A percentile compares a stretch with the other conserved stretches of the same genome.
These are phyloP conservation scores for Zaprionus obscuricornis DNA, from an alignment of 2,888 invertebrate species.

Conservation along the genomic window DNA sequence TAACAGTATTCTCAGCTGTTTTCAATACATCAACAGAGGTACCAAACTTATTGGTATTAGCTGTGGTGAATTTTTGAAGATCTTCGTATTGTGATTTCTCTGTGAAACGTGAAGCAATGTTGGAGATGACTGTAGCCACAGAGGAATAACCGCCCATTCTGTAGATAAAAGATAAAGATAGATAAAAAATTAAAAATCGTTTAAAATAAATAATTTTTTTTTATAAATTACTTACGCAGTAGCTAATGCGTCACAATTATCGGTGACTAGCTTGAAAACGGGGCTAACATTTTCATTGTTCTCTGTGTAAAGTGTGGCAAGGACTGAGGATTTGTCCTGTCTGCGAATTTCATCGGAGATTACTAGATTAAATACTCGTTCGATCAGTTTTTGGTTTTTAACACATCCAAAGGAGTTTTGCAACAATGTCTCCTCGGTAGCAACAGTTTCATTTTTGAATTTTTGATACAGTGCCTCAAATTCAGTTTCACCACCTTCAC, in stretches of 20 bases:
- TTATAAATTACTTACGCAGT: constrained; percentile 69
- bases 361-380: constrained; percentile 84
- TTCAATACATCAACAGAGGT: constrained; percentile 60
- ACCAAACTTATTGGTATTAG: constrained; percentile 71
- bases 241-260: constrained; percentile 55
- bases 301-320: constrained; percentile 84
- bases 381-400: constrained; percentile 84
- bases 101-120: constrained; percentile 80
- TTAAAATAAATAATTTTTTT: neutral
- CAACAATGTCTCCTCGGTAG: constrained; percentile 88
- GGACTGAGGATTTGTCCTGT: constrained; percentile 81
- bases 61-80: constrained; percentile 65
- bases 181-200: neutral
- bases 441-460: constrained; percentile 86
- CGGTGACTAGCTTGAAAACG: constrained; percentile 84
- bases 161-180: constrained; percentile 1
- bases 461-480: constrained; percentile 88
- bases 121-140: constrained; percentile 79
- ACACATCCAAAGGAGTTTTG: constrained; percentile 89
- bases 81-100: constrained; percentile 63
- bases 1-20: constrained; percentile 68
- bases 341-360: constrained; percentile 81
- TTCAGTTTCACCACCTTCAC: constrained; percentile 86
- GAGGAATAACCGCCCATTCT: constrained; percentile 78
- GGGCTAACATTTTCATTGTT: constrained; percentile 85